Conservation (phyloP, 2,113 vertebrate species). For the Toxostoma redivivum region DNA sequence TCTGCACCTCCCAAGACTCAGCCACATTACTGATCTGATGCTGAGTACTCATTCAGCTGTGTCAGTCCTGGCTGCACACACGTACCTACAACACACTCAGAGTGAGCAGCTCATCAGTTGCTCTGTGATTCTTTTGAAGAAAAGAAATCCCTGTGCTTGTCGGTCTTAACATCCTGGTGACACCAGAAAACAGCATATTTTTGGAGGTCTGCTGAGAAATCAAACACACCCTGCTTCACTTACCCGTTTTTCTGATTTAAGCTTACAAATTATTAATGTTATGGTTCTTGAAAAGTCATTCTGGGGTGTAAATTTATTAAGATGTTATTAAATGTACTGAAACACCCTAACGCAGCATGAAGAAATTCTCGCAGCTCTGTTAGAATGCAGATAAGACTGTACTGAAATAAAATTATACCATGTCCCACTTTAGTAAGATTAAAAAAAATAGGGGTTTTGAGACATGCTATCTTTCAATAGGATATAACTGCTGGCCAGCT, state of each 20-base stretch:
- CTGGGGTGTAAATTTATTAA: neutral
- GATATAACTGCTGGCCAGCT: neutral
- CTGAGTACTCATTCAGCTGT: neutral
- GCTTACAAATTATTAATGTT: conserved; percentile 18
- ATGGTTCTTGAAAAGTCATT: conserved; percentile 22
- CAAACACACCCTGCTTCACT: neutral
- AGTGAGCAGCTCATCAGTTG: neutral
- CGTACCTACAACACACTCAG: neutral
- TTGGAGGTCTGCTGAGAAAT: neutral
- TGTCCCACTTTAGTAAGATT: neutral
- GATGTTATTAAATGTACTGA: conserved; percentile 17
- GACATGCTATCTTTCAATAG: neutral
- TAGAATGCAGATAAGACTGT: conserved; percentile 26
- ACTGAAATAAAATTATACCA: conserved; percentile 36
- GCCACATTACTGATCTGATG: neutral
- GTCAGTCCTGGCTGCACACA: neutral
- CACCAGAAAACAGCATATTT: neutral
- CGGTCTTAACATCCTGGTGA: neutral
- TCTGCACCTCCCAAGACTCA: neutral
- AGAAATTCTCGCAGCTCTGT: conserved; percentile 26
- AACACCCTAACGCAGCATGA: conserved; percentile 27
- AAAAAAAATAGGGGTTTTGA: neutral
- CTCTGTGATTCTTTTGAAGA: neutral
- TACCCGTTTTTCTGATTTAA: neutral
- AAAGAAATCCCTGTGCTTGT: neutral